Evolutionary conservation across 2,113 vertebrate genomes (phyloP).

Genomic region (Danionella cerebrum): DNA sequence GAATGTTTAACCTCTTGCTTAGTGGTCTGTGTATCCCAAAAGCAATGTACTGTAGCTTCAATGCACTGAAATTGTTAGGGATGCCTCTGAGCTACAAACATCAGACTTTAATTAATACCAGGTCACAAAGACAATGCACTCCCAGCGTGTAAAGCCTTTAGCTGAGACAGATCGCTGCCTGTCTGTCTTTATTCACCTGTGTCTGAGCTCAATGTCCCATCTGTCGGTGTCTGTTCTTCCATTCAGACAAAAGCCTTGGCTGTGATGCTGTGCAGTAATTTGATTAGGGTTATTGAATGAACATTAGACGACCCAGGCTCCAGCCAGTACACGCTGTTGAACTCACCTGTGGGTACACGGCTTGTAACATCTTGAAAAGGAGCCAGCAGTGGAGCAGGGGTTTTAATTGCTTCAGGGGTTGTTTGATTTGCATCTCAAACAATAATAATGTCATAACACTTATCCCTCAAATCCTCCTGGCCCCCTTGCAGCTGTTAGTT

Average conservation of each 20-base stretch:
- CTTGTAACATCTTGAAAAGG: conserved; percentile 2
- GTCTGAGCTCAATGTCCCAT: conserved; percentile 53
- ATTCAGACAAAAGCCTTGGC: conserved; percentile 37
- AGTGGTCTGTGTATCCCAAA: background rate
- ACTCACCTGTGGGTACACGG: conserved; percentile 32
- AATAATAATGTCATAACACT: background rate
- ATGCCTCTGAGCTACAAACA: background rate
- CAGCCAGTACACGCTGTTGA: conserved; percentile 8
- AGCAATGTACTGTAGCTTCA: background rate
- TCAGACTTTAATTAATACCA: conserved; percentile 46
- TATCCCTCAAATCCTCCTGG: background rate
- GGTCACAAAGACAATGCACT: conserved; percentile 27
- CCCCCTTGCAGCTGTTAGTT: background rate
- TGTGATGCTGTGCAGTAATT: conserved; percentile 34
- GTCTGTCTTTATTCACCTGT: conserved; percentile 46
- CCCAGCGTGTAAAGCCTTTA: conserved; percentile 40
- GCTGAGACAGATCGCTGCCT: conserved; percentile 43
- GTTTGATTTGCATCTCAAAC: background rate
- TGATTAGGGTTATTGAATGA: conserved; percentile 41
- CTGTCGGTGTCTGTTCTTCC: conserved; percentile 35
- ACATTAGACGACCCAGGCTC: background rate
- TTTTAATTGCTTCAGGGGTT: conserved; percentile 16
- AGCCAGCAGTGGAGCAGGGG: conserved; percentile 13
- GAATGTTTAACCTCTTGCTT: background rate
- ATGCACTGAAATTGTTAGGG: background rate